Conservation (phyloP, 2,113 vertebrate species). For the Dunckerocampus dactyliophorus region DNA sequence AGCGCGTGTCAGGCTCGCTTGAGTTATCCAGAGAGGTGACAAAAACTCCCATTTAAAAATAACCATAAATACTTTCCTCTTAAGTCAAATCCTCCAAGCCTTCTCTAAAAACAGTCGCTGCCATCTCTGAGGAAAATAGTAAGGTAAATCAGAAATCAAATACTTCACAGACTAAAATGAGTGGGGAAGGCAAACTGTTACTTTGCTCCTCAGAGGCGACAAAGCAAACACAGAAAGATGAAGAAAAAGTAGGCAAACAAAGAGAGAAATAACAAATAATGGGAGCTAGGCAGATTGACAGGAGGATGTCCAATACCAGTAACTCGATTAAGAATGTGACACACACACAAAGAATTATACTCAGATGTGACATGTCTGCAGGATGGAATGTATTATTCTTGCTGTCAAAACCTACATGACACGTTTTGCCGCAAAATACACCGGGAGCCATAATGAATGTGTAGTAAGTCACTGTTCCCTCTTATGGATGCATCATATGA, state of each 20-base stretch:
- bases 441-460: conserved; percentile 14
- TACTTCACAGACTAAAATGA: conserved; percentile 38
- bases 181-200: conserved; percentile 40
- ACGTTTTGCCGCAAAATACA: conserved; percentile 7
- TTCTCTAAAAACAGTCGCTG: conserved; percentile 40
- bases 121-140: conserved; percentile 45
- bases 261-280: conserved; percentile 18
- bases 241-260: conserved; percentile 32
- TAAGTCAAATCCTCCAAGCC: conserved; percentile 28
- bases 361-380: conserved; percentile 18
- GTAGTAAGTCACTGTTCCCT: conserved; percentile 55
- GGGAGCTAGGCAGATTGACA: conserved; percentile 19
- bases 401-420: conserved; percentile 23
- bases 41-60: conserved; percentile 48
- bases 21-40: conserved; percentile 40
- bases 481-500: conserved; percentile 42
- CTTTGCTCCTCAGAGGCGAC: conserved; percentile 36
- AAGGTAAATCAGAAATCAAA: conserved; percentile 48
- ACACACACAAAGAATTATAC: conserved; percentile 15
- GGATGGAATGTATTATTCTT: conserved; percentile 17
- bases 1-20: conserved; percentile 49
- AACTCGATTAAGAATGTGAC: conserved; percentile 13
- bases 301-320: conserved; percentile 26
- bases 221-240: conserved; percentile 30
- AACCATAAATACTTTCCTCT: conserved; percentile 36